Evolutionary conservation across 2,888 invertebrate species (phyloP).

Genomic region (Neoscelio sp.): DNA sequence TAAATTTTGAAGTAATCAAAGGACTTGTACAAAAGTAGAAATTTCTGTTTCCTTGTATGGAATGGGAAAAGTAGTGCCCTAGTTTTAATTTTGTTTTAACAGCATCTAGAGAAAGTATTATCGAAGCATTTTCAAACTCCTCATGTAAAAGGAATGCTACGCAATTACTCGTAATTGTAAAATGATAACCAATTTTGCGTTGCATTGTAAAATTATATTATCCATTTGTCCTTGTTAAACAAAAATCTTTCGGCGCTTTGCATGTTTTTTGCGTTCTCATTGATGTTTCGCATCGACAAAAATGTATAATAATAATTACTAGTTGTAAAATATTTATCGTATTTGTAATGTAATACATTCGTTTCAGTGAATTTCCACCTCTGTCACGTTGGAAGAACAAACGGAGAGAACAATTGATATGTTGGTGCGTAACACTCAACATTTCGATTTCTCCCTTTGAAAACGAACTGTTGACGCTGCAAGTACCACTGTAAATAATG

Average conservation of each 20-base stretch:
- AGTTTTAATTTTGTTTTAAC: slow-evolving; percentile 55
- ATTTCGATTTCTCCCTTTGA: slow-evolving; percentile 16
- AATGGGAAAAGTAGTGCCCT: slow-evolving; percentile 43
- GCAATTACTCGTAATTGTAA: background rate
- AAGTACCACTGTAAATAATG: background rate
- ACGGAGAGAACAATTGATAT: slow-evolving; percentile 2
- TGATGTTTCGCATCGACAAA: too few relatives aligned
- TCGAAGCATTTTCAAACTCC: slow-evolving; percentile 2
- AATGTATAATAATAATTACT: too few relatives aligned
- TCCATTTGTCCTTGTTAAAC: too few relatives aligned
- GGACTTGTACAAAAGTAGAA: slow-evolving; percentile 43
- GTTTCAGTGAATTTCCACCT: too few relatives aligned
- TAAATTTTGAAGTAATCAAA: slow-evolving; percentile 53
- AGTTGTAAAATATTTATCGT: too few relatives aligned
- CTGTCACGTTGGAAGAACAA: background rate
- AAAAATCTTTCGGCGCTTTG: too few relatives aligned
- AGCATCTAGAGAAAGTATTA: slow-evolving; percentile 34
- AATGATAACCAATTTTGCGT: too few relatives aligned
- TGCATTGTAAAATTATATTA: too few relatives aligned
- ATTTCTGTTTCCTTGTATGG: slow-evolving; percentile 19
- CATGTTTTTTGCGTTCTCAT: too few relatives aligned
- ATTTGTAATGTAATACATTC: too few relatives aligned
- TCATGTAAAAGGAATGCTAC: background rate
- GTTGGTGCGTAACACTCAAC: background rate
- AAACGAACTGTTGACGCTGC: too few relatives aligned